Base-by-base conservation (phyloP, 2,888 invertebrate genomes). In the Acrocyrtus sp. region DNA sequence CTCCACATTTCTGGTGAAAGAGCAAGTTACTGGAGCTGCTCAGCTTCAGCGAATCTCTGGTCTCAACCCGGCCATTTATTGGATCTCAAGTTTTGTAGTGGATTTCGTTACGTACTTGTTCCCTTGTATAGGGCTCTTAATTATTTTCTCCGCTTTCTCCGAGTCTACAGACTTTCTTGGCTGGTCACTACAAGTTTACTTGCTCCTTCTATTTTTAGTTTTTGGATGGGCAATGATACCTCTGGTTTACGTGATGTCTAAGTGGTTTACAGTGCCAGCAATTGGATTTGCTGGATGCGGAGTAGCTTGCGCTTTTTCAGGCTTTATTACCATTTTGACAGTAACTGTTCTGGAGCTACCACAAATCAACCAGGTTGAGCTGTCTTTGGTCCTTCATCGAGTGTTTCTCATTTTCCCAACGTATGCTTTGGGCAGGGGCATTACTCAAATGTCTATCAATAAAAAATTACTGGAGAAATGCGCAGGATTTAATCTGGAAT, bases 1-100 rank as follows among this genome's bases (percentile, higher is more conserved):
- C 78, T 83, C 85, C 5, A 79, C 87, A 17, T 87, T 87, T 75
- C 82, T 86, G 6, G 84, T 90, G 54, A 86, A 90, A 84, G 94
- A 94, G 83, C 87, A 90, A n/a, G 85, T 88, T 1, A 87, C 86
- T 47, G 89, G 91, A 53, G 88, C 91, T 0, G 90, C 92, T 81
- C 87, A 91, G 57, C 92, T 75, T 24, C 92, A 92, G 82, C 88
- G 89, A 77, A 90, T 92, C 0, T 90, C 92, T 2, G 92, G 92
- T 0, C 87, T 91, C 0, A 88, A 88, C 72, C 88, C 90, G 1
- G 83, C 85, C 0, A 87, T 89, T 5, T 89, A 90, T 85, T 94
- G 94, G 94, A 81, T 87, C 2, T 87, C 90, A 0, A 88, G 90
- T 0, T 88, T 90, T 19, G 48, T 91, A 0, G 91, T 90, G 85